phyloP scores from a whole-genome alignment of 2,113 vertebrate genomes.

The Phaethon lepturus region DNA sequence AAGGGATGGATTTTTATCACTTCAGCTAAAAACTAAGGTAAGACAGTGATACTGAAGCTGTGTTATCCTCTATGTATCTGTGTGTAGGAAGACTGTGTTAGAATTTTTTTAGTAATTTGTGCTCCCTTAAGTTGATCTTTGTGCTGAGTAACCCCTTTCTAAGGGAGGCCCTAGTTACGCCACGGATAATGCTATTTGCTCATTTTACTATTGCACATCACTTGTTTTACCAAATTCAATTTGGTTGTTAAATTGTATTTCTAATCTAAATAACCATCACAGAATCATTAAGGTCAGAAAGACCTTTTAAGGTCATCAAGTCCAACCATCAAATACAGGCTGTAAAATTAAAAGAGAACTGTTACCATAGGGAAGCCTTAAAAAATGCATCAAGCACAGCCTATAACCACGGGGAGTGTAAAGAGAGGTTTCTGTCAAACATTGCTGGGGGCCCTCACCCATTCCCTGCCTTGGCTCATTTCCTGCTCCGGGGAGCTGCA shows the following conservation, averaged over 20 bases:
- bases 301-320: too few relatives aligned
- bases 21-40: conserved; percentile 75
- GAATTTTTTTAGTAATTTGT: not conserved
- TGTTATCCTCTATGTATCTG: not conserved
- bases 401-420: not conserved
- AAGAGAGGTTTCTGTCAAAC: not conserved
- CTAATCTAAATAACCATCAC: not conserved
- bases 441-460: not conserved
- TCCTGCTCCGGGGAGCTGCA: not conserved
- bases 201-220: not conserved
- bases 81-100: not conserved
- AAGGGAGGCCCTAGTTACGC: not conserved
- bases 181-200: not conserved
- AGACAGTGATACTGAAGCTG: not conserved
- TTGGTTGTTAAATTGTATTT: not conserved
- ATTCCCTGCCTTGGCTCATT: not conserved
- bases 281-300: too few relatives aligned
- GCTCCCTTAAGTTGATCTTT: not conserved
- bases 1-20: conserved; percentile 85
- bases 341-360: not conserved
- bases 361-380: not conserved
- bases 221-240: not conserved
- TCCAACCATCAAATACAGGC: not conserved
- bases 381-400: not conserved
- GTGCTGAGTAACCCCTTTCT: not conserved